Conservation (phyloP, 2,888 invertebrate species). For the Alviniconcha strummeri region DNA sequence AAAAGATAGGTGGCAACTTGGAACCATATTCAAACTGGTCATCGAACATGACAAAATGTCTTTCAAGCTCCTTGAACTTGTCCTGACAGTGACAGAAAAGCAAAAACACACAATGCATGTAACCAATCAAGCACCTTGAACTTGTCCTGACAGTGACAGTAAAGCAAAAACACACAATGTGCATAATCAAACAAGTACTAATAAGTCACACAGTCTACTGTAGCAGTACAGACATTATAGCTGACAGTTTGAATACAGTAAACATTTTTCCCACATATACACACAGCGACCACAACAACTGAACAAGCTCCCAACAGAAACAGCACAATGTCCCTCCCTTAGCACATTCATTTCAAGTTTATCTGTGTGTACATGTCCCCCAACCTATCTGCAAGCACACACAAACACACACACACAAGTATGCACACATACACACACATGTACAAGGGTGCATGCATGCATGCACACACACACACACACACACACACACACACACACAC, state of each 20-base stretch:
- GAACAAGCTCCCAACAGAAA: neutral
- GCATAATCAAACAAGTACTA: constrained; percentile 40
- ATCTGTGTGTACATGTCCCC: no score
- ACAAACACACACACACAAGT: neutral
- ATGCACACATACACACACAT: constrained; percentile 4
- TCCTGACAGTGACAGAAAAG: constrained; percentile 45
- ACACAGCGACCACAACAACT: neutral
- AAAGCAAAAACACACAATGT: no score
- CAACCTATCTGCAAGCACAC: neutral
- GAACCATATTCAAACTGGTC: constrained; percentile 69
- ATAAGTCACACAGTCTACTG: no score
- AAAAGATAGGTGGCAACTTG: constrained; percentile 58
- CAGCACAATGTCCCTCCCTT: neutral
- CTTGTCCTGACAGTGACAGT: constrained; percentile 46
- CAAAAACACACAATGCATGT: no score
- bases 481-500: neutral
- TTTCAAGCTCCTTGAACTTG: constrained; percentile 51
- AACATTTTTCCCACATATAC: no score
- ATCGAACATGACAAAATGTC: constrained; percentile 65
- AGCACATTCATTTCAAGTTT: no score
- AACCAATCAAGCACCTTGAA: constrained; percentile 48
- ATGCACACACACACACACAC: neutral
- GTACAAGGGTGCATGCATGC: neutral
- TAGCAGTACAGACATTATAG: no score
- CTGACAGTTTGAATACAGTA: no score